Evolutionary conservation across 1,140 invertebrate species (phyloP).

Genomic region (Rhopalosiphum maidis): DNA sequence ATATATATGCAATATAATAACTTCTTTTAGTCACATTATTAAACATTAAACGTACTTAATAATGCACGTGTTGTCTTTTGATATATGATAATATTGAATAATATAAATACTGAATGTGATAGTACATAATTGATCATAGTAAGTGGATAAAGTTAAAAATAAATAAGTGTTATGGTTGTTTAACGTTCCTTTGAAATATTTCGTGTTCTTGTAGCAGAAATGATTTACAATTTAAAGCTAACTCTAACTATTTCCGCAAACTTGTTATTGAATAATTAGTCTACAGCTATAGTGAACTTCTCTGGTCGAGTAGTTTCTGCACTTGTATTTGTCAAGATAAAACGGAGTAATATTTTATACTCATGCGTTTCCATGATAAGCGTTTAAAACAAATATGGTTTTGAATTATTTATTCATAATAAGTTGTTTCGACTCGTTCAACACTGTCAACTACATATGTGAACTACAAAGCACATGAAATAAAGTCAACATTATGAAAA

Average conservation of each 20-base stretch:
- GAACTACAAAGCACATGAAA: neutral
- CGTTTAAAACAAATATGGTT: neutral
- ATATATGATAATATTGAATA: neutral
- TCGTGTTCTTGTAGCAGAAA: neutral
- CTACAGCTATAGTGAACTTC: neutral
- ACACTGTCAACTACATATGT: neutral
- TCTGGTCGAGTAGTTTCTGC: neutral
- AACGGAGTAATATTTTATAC: neutral
- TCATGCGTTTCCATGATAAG: neutral
- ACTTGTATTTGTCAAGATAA: neutral
- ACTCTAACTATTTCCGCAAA: neutral
- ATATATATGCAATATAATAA: neutral
- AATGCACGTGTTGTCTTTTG: neutral
- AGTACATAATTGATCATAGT: neutral
- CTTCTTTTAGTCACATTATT: neutral
- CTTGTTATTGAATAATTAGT: slow-evolving; percentile 23
- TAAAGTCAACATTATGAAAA: neutral
- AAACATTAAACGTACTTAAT: neutral
- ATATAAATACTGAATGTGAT: neutral
- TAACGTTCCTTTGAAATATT: neutral
- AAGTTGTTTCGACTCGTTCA: neutral
- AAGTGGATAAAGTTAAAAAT: neutral
- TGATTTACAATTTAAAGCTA: neutral
- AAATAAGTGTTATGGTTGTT: neutral
- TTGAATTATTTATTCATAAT: neutral